These are phyloP conservation scores for Drosophila fungiperda DNA, from an alignment of 2,888 invertebrate genomes.

Conservation along the genomic window DNA sequence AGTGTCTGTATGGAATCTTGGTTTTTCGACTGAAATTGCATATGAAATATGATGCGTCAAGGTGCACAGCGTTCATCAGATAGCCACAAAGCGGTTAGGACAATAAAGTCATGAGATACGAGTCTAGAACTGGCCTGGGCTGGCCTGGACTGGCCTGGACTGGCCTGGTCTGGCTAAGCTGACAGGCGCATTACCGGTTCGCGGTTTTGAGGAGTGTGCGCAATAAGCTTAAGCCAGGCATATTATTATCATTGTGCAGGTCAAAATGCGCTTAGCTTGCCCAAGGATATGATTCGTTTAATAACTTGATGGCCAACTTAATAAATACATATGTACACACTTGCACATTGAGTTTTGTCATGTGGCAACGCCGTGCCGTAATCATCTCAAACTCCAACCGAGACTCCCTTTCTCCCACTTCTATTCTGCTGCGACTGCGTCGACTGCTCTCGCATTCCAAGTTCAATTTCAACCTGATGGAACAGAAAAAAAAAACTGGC, in stretches of 20 bases:
- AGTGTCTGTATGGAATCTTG: slow-evolving; percentile 36
- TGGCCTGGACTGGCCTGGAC: not conserved
- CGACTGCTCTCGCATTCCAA: slow-evolving; percentile 44
- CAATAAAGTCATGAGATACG: slow-evolving; percentile 41
- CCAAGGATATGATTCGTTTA: slow-evolving; percentile 14
- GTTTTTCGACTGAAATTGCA: slow-evolving; percentile 45
- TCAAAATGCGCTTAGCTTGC: slow-evolving; percentile 16
- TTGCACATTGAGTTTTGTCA: slow-evolving; percentile 16
- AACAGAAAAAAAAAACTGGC: slow-evolving; percentile 61
- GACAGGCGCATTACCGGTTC: slow-evolving; percentile 53
- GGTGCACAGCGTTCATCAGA: slow-evolving; percentile 58
- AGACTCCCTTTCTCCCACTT: slow-evolving; percentile 43
- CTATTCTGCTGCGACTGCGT: slow-evolving; percentile 6
- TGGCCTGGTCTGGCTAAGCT: slow-evolving; percentile 39
- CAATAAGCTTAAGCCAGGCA: slow-evolving; percentile 14
- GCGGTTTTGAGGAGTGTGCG: slow-evolving; percentile 5
- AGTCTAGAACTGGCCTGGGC: slow-evolving; percentile 1
- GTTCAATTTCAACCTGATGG: slow-evolving; percentile 50
- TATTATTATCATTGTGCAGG: slow-evolving; percentile 37
- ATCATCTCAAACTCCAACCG: slow-evolving; percentile 1
- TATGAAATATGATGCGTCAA: slow-evolving; percentile 64
- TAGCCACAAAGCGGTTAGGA: slow-evolving; percentile 49
- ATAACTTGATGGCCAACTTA: slow-evolving; percentile 27
- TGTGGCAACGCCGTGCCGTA: slow-evolving; percentile 40
- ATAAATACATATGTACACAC: slow-evolving; percentile 4